Base-by-base conservation (phyloP, 1,140 invertebrate species). In the Drosophila rufa region DNA sequence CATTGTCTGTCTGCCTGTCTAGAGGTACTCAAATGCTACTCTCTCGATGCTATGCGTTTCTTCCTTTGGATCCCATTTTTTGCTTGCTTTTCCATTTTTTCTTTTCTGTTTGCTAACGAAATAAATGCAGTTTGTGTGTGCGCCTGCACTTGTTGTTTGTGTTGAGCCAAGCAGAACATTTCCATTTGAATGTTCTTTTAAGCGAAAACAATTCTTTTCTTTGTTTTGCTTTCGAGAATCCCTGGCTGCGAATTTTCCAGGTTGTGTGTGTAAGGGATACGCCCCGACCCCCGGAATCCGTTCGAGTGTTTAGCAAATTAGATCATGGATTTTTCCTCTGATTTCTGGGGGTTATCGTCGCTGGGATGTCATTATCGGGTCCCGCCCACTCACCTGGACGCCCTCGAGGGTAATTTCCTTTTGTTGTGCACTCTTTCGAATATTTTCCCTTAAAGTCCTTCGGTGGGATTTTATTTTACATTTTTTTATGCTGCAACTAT, bases 101-200 rank as follows among this genome's bases (percentile, higher is more conserved):
- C 60, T 22, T 71, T 71, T 57, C 58, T 86, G 64, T 79, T 82
- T 87, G 84, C 87, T 78, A 89, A 89, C 81, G 73, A 89, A 89
- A 90, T 90, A 89, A 89, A 89, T 84, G 85, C 84, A 90, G 85
- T 90, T 89, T 85, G 83, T 83, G 81, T 86, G 67, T 66, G 64
- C 67, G 83, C 83, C 79, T 82, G 83, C 83, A 87, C 75, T 87
- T 82, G 84, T 89, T 89, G 84, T 89, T 89, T 89, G 85, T 89
- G 85, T 89, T 90, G 85, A 89, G 81, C 85, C 85, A 89, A 90
- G 85, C 85, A 90, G 81, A 89, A 89, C 85, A 90, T 89, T 89
- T 89, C 85, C 85, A 89, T 89, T 89, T 85, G 85, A 89, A 89
- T 89, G 85, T 89, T 90, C 85, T 89, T 89, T 89, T 89, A 90